Percentiles rank a stretch among this genome's conserved stretches.
These are phyloP conservation scores for Aporrectodea caliginosa DNA, from an alignment of 1,140 invertebrate species.

Conservation along the genomic window DNA sequence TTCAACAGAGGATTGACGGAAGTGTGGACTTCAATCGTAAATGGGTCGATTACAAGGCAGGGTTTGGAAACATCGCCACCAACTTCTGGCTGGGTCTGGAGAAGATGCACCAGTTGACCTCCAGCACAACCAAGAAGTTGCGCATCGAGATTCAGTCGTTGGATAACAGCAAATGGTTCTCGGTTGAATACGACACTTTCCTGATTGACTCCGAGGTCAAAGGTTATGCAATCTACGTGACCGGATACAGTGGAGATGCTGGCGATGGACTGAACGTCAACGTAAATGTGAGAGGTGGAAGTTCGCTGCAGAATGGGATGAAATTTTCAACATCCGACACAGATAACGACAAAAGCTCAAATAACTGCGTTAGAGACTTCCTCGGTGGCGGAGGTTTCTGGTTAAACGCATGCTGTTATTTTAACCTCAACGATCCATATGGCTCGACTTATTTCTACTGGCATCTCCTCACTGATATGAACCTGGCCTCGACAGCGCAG, in stretches of 20 bases:
- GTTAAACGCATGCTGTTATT: conserved; percentile 1
- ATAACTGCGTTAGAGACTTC: not conserved
- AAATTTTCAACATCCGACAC: conserved; percentile 5
- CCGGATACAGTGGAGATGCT: conserved; percentile 4
- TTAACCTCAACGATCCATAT: conserved; percentile 4
- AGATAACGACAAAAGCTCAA: not conserved
- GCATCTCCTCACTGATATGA: not conserved
- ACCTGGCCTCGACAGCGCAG: not conserved
- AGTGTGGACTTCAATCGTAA: conserved; percentile 39
- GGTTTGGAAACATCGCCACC: conserved; percentile 39
- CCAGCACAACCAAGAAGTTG: not conserved
- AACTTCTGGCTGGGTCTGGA: conserved; percentile 46
- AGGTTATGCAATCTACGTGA: not conserved
- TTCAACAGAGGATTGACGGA: conserved; percentile 61
- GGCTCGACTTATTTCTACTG: not conserved
- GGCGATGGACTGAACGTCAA: not conserved
- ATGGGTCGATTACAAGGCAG: conserved; percentile 47
- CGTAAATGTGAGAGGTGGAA: not conserved
- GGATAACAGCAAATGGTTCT: not conserved
- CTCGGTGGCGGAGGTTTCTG: conserved; percentile 5
- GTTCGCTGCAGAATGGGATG: conserved; percentile 12
- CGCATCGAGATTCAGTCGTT: conserved; percentile 1
- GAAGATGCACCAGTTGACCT: conserved; percentile 39
- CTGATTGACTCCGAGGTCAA: not conserved
- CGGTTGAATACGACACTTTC: not conserved